A percentile compares a stretch with the other conserved stretches of the same genome.
phyloP scores from a whole-genome alignment of 2,888 invertebrate genomes.

The Mesopsocus fuscifrons region DNA sequence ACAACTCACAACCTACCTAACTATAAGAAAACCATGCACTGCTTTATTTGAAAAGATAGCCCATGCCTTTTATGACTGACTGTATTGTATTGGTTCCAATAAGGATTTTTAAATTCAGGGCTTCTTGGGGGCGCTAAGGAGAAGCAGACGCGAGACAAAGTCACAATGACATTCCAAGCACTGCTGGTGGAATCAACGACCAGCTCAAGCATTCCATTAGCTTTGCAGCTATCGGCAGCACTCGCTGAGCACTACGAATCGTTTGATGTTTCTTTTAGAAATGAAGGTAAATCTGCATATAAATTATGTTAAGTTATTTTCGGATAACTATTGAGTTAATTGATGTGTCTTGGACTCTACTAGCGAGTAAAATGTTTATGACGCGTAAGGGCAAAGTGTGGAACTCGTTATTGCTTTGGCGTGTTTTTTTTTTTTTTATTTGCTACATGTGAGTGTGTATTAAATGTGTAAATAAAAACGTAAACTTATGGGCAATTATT shows the following conservation, averaged over 20 bases:
- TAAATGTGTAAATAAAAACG: no score
- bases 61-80: slow-evolving; percentile 10
- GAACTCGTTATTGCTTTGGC: no score
- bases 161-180: slow-evolving; percentile 30
- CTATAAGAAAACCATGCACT: slow-evolving; percentile 5
- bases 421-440: no score
- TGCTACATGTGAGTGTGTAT: no score
- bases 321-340: no score
- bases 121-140: slow-evolving; percentile 32
- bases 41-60: neutral
- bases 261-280: slow-evolving; percentile 20
- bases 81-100: slow-evolving; percentile 18
- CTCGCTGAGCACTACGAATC: slow-evolving; percentile 38
- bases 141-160: slow-evolving; percentile 33
- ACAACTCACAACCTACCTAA: neutral
- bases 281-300: neutral
- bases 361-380: no score
- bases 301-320: no score
- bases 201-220: slow-evolving; percentile 27
- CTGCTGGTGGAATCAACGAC: slow-evolving; percentile 25
- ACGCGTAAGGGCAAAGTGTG: no score
- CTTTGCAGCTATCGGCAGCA: slow-evolving; percentile 37
- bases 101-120: no score
- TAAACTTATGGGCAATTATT: no score
- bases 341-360: no score